Evolutionary conservation across 2,113 vertebrate genomes (phyloP), one percentile per base, ranked within the genome.

Genomic region (Dicrurus megarhynchus): DNA sequence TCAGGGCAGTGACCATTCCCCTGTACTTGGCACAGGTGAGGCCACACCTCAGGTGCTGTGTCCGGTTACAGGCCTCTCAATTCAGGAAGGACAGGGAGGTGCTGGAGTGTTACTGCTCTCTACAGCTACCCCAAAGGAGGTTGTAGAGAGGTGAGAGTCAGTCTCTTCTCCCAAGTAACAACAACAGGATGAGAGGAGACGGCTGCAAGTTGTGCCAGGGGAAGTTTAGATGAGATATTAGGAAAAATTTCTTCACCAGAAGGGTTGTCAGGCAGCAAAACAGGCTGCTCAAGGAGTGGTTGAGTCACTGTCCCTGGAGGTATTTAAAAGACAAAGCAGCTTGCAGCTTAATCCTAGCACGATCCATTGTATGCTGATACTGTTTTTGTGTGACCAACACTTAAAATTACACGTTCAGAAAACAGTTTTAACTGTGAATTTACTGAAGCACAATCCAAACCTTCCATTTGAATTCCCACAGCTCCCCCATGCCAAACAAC

Each of bases 361-460:
- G 55, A 57, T 28, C 63, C 42, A 35, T 23, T 6, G 0, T 49
- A 75, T 27, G 21, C 77, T 10, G 27, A 23, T 23, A 75, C 0
- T 82, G 42, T 0, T 41, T 73, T 35, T 18, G 60, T 46, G 80
- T 39, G 64, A 78, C 17, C n/a, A 83, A 50, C 21, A 44, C 19
- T 46, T 46, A 61, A 71, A 70, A 89, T 64, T 24, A 28, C 44
- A 39, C 0, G 2, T 65, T 94, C 74, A 83, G 46, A 76, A 69
- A 75, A 39, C 16, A 74, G 44, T 47, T 93, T 80, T 80, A 90
- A 84, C 71, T 70, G 71, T 55, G 69, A 85, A 41, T 33, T 70
- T 41, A 77, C 39, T 63, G 71, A 69, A 80, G 63, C 4, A 9
- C 59, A 69, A 77, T 77, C 28, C 26, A 57, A 92, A 71, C 30